Base-by-base conservation (phyloP, 2,888 invertebrate genomes). In the Drosophila mayaguana region DNA sequence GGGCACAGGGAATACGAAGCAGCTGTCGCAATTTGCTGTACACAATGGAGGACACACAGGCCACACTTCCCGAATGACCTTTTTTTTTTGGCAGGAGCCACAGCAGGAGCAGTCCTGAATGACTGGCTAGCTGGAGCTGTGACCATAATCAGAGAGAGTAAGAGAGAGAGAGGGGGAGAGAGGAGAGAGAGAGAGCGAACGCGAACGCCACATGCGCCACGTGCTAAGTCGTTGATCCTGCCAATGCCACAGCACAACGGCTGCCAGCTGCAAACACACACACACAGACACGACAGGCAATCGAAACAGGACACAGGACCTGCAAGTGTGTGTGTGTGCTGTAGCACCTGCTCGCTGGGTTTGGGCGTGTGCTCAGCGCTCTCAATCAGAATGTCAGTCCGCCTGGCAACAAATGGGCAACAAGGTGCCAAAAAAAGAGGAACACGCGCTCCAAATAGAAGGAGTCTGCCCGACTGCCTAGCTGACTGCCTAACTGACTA, bases 181-280 rank as follows among this genome's bases (percentile, higher is more conserved):
- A 25, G 32, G 28, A 28, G 50, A 12, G 18, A 12, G 32, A 0
- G 32, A 18, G 50, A 12, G 18, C 14, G 32, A 51, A 28, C 11
- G 8, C 46, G 72, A 72, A 82, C 87, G 82, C 87, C 82, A 86
- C 82, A 83, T 88, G 83, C 83, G 84, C 84, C 84, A 84, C 84
- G 84, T 84, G 84, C 84, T 84, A 89, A 89, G 84, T 83, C 84
- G 89, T 89, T 89, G 84, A 89, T 84, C 89, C 84, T 84, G 84
- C 63, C 80, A 79, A 65, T 67, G 80, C 72, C 78, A 76, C 62
- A 32, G 63, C 59, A 43, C 18, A 69, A 63, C 77, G 80, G 81
- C 80, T 78, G 78, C 61, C 78, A 79, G 78, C 78, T 79, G 77
- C 63, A 59, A 36, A 25, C 22, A n/a, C 46, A 50, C 34, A 40